Evolutionary conservation across 2,888 invertebrate species (phyloP).

Genomic region (Drosophila falleni): DNA sequence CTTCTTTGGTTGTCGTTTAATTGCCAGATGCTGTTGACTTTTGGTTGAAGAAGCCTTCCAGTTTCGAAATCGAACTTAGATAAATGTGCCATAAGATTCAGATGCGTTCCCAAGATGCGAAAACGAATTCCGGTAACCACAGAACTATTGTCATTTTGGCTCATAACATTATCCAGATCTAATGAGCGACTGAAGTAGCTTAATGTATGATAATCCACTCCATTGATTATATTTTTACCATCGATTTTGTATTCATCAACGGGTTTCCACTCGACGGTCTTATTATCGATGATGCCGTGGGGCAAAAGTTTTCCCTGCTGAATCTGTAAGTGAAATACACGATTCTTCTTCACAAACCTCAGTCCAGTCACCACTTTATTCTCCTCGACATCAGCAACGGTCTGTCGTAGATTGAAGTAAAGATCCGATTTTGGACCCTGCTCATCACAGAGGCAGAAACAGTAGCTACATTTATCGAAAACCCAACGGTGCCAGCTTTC

Average conservation of each 20-base stretch:
- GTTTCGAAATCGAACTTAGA: slow-evolving; percentile 92
- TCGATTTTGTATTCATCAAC: slow-evolving; percentile 88
- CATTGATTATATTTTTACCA: slow-evolving; percentile 87
- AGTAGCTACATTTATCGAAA: slow-evolving; percentile 93
- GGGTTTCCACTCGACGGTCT: slow-evolving; percentile 89
- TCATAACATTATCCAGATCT: slow-evolving; percentile 92
- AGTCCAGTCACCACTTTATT: slow-evolving; percentile 76
- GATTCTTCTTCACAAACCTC: slow-evolving; percentile 90
- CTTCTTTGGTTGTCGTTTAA: slow-evolving; percentile 86
- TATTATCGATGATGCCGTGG: slow-evolving; percentile 88
- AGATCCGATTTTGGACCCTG: slow-evolving; percentile 90
- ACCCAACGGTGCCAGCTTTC: slow-evolving; percentile 93
- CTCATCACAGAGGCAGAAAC: slow-evolving; percentile 87
- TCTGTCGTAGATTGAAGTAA: slow-evolving; percentile 91
- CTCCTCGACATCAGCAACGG: slow-evolving; percentile 83
- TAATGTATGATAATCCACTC: slow-evolving; percentile 91
- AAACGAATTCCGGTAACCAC: slow-evolving; percentile 92
- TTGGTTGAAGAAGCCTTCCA: slow-evolving; percentile 87
- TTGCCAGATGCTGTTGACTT: slow-evolving; percentile 85
- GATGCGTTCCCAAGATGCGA: slow-evolving; percentile 91
- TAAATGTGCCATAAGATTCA: slow-evolving; percentile 93
- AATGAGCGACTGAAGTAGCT: slow-evolving; percentile 91
- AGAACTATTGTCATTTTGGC: slow-evolving; percentile 86
- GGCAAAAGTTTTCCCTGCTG: slow-evolving; percentile 90
- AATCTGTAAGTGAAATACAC: slow-evolving; percentile 93